Evolutionary conservation across 2,888 invertebrate species (phyloP), one percentile per base, ranked within the genome.

Genomic region (Drosophila prostipennis): DNA sequence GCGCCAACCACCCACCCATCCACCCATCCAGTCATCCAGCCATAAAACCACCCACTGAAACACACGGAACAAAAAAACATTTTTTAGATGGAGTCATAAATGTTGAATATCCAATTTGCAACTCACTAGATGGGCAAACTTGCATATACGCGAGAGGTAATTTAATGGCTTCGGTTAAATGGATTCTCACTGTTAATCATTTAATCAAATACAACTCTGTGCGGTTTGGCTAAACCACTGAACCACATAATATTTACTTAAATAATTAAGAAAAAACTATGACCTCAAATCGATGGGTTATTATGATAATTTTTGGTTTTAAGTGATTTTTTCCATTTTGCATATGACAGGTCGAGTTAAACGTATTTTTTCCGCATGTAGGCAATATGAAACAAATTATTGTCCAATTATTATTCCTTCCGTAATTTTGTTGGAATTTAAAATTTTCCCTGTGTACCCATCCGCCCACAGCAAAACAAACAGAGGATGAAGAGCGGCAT

Each of bases 401-500:
- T 32, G 6, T 0, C 23, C 13, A 10, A 5, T 19, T 42, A 19
- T 10, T 13, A 23, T 43, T 11, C 6, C 8, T 46, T 11, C 6
- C 11, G 14, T 19, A 48, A 16, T 6, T 7, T n/a, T n/a, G 14
- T 10, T 14, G 6, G 11, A 34, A 7, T 48, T 14, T 48, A 7
- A 7, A 46, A 29, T 46, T 46, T 14, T 26, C 29, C 1, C 48
- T 13, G 32, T 48, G 54, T 19, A 34, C 2, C 6, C 54, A 19
- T 34, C 11, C 40, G 13, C 34, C 43, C 43, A 55, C 54, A 43
- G 48, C 42, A 45, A 63, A 63, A 63, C 61, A 63, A 63, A 61
- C 70, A 70, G 23, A 40, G 49, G 43, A 51, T 37, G 36, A 11
- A 37, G 42, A 26, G n/a, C 19, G 8, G 40, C 29, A 29, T 36